Conservation (phyloP, 2,888 invertebrate genomes). For the Hetaerina titia region DNA sequence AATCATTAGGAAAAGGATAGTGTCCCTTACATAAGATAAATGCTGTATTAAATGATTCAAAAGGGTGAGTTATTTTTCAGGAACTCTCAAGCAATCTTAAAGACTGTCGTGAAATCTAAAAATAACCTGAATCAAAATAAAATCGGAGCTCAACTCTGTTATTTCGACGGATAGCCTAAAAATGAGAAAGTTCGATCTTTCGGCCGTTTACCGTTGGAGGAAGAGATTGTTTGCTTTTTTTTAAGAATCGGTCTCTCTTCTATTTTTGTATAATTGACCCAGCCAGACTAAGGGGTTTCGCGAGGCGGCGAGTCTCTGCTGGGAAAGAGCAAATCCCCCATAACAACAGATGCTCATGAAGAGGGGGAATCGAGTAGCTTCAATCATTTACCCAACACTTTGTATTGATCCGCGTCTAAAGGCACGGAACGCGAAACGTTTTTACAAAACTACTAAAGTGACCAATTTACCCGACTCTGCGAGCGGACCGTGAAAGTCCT, state of each 20-base stretch:
- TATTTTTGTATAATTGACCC: not conserved
- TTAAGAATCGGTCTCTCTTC: not conserved
- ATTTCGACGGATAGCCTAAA: not conserved
- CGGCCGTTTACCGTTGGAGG: not conserved
- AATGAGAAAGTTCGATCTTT: not conserved
- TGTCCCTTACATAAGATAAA: not conserved
- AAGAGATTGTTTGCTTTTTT: not conserved
- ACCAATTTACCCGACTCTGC: no score
- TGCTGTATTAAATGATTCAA: not conserved
- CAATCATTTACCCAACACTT: not conserved
- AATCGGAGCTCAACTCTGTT: not conserved
- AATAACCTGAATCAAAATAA: not conserved
- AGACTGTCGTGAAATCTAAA: not conserved
- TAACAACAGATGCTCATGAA: not conserved
- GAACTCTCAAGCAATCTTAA: not conserved
- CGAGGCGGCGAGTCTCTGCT: not conserved
- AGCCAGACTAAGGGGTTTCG: not conserved
- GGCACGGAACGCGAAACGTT: not conserved
- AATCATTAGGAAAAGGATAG: not conserved
- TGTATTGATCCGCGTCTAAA: not conserved
- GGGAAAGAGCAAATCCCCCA: not conserved
- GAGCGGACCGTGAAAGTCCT: no score
- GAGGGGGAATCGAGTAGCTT: not conserved
- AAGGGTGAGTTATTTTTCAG: not conserved
- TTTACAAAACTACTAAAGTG: no score